Base-by-base conservation (phyloP, 2,888 invertebrate genomes). In the Athalia circularis region DNA sequence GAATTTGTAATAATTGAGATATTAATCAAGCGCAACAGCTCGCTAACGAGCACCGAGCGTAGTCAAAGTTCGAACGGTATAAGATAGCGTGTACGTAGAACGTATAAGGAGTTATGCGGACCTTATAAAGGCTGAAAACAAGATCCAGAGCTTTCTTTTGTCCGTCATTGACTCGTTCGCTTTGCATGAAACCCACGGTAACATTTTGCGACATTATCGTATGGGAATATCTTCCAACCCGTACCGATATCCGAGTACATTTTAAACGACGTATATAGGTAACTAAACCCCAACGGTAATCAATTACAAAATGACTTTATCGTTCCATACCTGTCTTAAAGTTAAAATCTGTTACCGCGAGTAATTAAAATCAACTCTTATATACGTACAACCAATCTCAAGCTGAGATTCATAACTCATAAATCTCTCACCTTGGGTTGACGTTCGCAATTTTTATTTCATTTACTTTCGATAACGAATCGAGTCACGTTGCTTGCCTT, bases 1-100 rank as follows among this genome's bases (percentile, higher is more conserved):
- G 72, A 72, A 72, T 72, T 72, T 72, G 72, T 72, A 59, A 72
- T 72, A 72, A 72, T 72, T 72, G 57, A 72, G 59, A 59, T 15
- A 72, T 72, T 72, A 72, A 72, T 72, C 72, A 72, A 47, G 45
- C 70, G 54, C 70, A 59, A 72, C 72, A 59, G 50, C 57, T 65
- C 29, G 8, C 59, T 72, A 72, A 72, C 72, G 72, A 72, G 72
- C 59, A 72, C 52, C 45, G 47, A 57, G 15, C 72, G n/a, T 11
- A 47, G 57, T 72, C 72, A 72, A 59, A 59, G 72, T 59, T 72
- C 72, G 72, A 59, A 8, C 57, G 13, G 59, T 47, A n/a, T n/a
- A 47, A 57, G 68, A 29, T 29, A 29, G 29, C 29, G 29, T 29
- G 29, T 29, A 29, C 29, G 47, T 50, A 65, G 45, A 64, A 65